Percentiles rank a stretch among this genome's conserved stretches.
These are phyloP conservation scores for Isaurus tuberculatus DNA, from an alignment of 92 coral and sea anemone species.

Conservation along the genomic window DNA sequence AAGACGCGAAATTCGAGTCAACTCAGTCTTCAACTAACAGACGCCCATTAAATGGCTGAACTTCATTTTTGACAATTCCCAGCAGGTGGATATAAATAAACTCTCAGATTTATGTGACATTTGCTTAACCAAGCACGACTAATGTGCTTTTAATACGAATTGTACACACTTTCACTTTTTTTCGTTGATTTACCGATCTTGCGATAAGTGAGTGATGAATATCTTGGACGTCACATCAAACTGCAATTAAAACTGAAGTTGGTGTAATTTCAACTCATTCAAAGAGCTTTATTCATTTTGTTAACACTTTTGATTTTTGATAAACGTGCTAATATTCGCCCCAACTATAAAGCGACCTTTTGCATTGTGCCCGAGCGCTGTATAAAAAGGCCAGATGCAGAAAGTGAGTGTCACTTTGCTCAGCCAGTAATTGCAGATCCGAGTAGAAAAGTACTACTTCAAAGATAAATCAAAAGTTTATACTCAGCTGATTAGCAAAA, in stretches of 20 bases:
- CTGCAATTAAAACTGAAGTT: conserved; percentile 62
- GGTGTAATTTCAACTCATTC: conserved; percentile 47
- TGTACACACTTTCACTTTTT: conserved; percentile 6
- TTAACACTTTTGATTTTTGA: conserved; percentile 68
- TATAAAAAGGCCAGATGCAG: conserved; percentile 73
- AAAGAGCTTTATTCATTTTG: conserved; percentile 65
- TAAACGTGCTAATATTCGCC: conserved; percentile 69
- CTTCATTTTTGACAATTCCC: conserved; percentile 9
- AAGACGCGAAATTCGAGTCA: conserved; percentile 28
- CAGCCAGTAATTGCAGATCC: conserved; percentile 6
- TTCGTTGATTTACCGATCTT: conserved; percentile 36
- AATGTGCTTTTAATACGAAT: conserved; percentile 37
- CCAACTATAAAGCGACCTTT: conserved; percentile 49
- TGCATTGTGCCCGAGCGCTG: conserved; percentile 71
- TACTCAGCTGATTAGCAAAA: neutral
- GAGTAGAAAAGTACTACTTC: neutral
- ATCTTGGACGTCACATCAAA: conserved; percentile 60
- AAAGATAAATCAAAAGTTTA: neutral
- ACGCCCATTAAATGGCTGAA: conserved; percentile 43
- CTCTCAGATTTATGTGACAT: conserved; percentile 42
- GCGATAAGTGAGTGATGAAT: conserved; percentile 58
- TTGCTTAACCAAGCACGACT: conserved; percentile 49
- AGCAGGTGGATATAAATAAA: conserved; percentile 14
- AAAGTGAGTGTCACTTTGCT: conserved; percentile 1
- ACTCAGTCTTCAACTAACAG: conserved; percentile 1